These are phyloP conservation scores for Solenopsis invicta DNA, from an alignment of 1,140 invertebrate species.

Conservation along the genomic window DNA sequence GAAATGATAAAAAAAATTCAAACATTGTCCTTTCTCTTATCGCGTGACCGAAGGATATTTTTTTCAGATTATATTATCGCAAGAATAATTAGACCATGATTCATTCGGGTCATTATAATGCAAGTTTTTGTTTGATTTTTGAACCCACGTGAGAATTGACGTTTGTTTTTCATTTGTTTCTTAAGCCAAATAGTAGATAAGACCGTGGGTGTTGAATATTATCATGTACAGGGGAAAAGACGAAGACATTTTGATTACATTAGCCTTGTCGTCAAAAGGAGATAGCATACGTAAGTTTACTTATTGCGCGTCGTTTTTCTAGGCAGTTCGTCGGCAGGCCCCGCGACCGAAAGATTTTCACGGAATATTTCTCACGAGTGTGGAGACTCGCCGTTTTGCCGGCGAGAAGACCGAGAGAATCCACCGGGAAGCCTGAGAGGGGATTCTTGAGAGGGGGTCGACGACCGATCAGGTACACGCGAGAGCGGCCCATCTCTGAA, in stretches of 20 bases:
- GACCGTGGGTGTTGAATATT: not conserved
- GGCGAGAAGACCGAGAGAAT: slow-evolving; percentile 22
- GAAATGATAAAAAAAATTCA: not conserved
- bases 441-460: slow-evolving; percentile 8
- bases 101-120: not conserved
- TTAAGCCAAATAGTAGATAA: not conserved
- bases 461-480: slow-evolving; percentile 32
- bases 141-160: not conserved
- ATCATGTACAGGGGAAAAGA: not conserved
- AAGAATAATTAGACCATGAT: not conserved
- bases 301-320: not conserved
- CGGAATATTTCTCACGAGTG: slow-evolving; percentile 6
- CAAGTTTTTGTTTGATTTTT: not conserved
- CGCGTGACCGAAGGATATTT: not conserved
- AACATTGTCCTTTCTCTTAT: not conserved
- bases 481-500: not conserved
- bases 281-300: not conserved
- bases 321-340: not conserved
- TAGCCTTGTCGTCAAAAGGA: not conserved
- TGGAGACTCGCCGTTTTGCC: not conserved
- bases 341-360: not conserved
- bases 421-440: not conserved
- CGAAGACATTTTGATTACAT: not conserved
- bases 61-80: not conserved
- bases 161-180: not conserved